Evolutionary conservation across 2,797 vertebrate species (phyloP).

Genomic region (Labeo calbasu): DNA sequence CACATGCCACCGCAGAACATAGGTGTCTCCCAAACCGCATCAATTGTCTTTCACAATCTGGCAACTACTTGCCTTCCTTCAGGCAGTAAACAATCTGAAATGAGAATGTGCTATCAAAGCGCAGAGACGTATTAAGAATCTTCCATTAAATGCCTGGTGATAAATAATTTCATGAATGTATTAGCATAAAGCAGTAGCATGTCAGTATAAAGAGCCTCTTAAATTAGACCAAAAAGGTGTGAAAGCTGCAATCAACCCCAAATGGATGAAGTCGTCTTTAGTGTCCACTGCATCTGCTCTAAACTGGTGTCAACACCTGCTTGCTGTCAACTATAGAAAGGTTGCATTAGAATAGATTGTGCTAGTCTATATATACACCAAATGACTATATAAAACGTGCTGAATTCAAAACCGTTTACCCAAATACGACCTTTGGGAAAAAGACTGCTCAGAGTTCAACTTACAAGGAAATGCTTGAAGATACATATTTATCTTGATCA

Average conservation of each 20-base stretch:
- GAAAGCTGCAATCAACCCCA: neutral
- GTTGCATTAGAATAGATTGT: neutral
- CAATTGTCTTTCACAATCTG: neutral
- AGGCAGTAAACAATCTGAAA: neutral
- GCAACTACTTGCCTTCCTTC: neutral
- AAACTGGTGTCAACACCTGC: neutral
- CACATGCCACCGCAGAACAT: neutral
- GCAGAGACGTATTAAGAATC: neutral
- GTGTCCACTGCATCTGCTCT: neutral
- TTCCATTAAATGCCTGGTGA: neutral
- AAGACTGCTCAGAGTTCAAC: neutral
- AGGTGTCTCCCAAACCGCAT: neutral
- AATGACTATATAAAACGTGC: neutral
- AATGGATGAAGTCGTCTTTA: neutral
- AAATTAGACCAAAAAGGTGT: neutral
- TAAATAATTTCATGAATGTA: conserved; percentile 2
- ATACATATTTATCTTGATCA: neutral
- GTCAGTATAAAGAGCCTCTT: neutral
- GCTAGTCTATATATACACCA: conserved; percentile 3
- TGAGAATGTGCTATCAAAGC: neutral
- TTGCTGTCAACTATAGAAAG: neutral
- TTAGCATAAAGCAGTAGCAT: neutral
- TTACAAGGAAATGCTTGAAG: neutral
- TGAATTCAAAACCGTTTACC: no score
- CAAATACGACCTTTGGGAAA: neutral